phyloP scores from a whole-genome alignment of 2,113 vertebrate species.

The Cyprinodon tularosa region DNA sequence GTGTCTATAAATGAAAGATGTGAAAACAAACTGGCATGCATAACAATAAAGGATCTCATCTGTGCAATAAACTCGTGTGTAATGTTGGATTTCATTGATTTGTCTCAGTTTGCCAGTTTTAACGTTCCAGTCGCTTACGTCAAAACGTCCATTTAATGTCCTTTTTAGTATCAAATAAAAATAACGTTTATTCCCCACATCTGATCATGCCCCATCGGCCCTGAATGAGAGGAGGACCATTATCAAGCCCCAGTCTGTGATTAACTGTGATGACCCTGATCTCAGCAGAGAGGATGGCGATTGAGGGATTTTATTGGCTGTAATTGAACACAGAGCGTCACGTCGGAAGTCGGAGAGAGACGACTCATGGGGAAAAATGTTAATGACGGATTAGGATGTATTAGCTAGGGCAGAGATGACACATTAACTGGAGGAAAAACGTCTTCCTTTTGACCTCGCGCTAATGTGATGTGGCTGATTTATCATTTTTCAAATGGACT shows the following conservation, averaged over 20 bases:
- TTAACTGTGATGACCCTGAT: slow-evolving; percentile 69
- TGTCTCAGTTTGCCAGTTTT: slow-evolving; percentile 2
- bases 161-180: slow-evolving; percentile 48
- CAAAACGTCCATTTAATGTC: slow-evolving; percentile 13
- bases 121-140: slow-evolving; percentile 1
- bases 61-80: slow-evolving; percentile 54
- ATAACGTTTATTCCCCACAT: slow-evolving; percentile 50
- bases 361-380: slow-evolving; percentile 56
- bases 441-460: slow-evolving; percentile 28
- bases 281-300: slow-evolving; percentile 48
- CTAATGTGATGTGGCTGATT: slow-evolving; percentile 6
- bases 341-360: slow-evolving; percentile 64
- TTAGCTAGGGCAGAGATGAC: slow-evolving; percentile 56
- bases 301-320: slow-evolving; percentile 61
- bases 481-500: slow-evolving; percentile 18
- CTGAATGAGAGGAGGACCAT: slow-evolving; percentile 68
- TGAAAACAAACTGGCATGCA: slow-evolving; percentile 67
- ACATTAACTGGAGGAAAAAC: slow-evolving; percentile 26
- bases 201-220: slow-evolving; percentile 50
- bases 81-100: slow-evolving; percentile 3
- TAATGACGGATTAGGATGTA: slow-evolving; percentile 68
- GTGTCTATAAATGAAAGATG: slow-evolving; percentile 8
- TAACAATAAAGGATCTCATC: slow-evolving; percentile 71
- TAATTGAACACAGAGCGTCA: slow-evolving; percentile 70
- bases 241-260: slow-evolving; percentile 62